Evolutionary conservation across 1,140 invertebrate species (phyloP).

Genomic region (Melitaea cinxia): DNA sequence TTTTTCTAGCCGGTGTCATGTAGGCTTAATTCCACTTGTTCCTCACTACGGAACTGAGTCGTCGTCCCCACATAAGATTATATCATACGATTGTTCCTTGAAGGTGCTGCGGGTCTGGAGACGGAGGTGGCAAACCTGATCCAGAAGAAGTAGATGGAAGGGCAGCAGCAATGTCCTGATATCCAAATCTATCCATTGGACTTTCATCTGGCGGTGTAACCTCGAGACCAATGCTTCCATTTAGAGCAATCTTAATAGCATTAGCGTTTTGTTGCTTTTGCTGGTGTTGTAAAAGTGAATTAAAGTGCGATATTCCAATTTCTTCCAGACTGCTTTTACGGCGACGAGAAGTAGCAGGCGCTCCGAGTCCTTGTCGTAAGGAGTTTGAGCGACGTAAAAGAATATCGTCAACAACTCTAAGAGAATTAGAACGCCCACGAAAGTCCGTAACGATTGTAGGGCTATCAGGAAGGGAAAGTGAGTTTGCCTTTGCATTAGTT

Average conservation of each 20-base stretch:
- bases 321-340: slow-evolving; percentile 93
- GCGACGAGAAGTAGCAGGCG: slow-evolving; percentile 73
- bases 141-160: slow-evolving; percentile 80
- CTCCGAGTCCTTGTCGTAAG: slow-evolving; percentile 87
- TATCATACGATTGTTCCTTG: slow-evolving; percentile 96
- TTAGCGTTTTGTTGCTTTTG: slow-evolving; percentile 85
- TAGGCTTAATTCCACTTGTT: slow-evolving; percentile 85
- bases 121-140: slow-evolving; percentile 51
- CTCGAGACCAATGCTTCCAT: slow-evolving; percentile 92
- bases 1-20: slow-evolving; percentile 22
- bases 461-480: slow-evolving; percentile 92
- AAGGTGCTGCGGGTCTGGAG: slow-evolving; percentile 86
- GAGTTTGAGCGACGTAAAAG: slow-evolving; percentile 91
- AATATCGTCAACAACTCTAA: slow-evolving; percentile 92
- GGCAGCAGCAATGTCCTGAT: slow-evolving; percentile 76
- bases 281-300: slow-evolving; percentile 83
- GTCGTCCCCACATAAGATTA: slow-evolving; percentile 93
- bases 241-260: slow-evolving; percentile 90
- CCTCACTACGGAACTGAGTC: slow-evolving; percentile 85
- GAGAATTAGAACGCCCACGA: slow-evolving; percentile 91
- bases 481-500: slow-evolving; percentile 92
- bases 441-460: slow-evolving; percentile 89
- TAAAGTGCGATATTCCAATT: slow-evolving; percentile 90
- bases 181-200: slow-evolving; percentile 82
- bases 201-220: slow-evolving; percentile 91